Base-by-base conservation (phyloP, 1,140 invertebrate species). In the Pinna nobilis region DNA sequence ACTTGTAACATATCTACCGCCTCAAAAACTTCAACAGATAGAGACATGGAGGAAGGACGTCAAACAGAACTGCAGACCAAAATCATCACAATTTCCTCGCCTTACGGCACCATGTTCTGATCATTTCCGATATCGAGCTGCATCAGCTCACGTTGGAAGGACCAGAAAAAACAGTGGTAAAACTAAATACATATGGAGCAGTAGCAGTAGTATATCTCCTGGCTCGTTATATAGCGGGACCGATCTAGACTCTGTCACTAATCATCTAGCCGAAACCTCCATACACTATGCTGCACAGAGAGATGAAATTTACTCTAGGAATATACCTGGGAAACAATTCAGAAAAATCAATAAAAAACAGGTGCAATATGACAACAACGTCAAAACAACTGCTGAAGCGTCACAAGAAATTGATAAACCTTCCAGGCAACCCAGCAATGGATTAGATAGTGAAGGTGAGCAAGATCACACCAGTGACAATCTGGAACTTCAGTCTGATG, bases 31-130 rank as follows among this genome's bases (percentile, higher is more conserved):
- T 39, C 60, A 75, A 25, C 66, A 75, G 60, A 75, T 75, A 15
- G 73, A 75, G 65, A 64, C 51, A 15, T 75, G 73, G 73, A 57
- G 73, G 53, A 70, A 75, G 59, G 60, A 78, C 64, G 66, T 71
- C 11, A 18, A 35, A 11, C 64, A 72, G 33, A 77, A 69, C 35
- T 37, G 61, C 1, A 68, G 53, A 23, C 32, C 39, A 30, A 33
- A 57, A 59, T 49, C 55, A 30, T 49, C 55, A 39, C 32, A 68
- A 41, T 50, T 66, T 61, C 41, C 71, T 32, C 4, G 64, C 67
- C 33, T 61, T 20, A 25, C 59, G 47, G 33, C 64, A 30, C 28
- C 65, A 53, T n/a, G 44, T 50, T 20, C 66, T 57, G 39, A 74
- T 50, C n/a, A 49, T 33, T 11, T 70, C 44, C 53, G 59, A 44